phyloP scores from a whole-genome alignment of 2,888 invertebrate genomes.

The Acanthosepion esculentum region DNA sequence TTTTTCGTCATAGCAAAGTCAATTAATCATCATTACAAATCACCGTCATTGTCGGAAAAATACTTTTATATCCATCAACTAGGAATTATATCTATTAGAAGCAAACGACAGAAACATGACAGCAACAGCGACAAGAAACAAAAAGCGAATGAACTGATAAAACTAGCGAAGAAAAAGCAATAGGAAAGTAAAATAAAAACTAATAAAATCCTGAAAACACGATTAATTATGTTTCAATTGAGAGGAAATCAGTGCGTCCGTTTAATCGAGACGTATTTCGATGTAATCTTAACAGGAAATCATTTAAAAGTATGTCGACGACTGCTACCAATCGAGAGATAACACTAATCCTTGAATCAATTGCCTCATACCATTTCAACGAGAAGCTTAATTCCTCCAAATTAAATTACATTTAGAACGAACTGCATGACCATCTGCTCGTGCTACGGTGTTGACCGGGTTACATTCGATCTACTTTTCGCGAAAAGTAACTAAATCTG shows the following conservation, averaged over 20 bases:
- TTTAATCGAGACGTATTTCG: neutral
- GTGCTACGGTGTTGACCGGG: neutral
- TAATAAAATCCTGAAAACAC: neutral
- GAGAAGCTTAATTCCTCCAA: neutral
- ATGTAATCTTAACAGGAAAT: neutral
- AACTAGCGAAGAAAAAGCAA: neutral
- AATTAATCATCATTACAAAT: neutral
- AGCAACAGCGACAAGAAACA: neutral
- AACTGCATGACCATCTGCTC: neutral
- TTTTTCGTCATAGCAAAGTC: neutral
- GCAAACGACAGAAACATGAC: neutral
- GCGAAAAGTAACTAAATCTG: too few relatives aligned
- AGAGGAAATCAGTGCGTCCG: neutral
- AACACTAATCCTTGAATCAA: neutral
- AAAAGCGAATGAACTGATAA: neutral
- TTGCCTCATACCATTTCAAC: neutral
- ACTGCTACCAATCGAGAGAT: neutral
- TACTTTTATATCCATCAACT: neutral
- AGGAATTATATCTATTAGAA: neutral
- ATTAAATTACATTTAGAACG: neutral
- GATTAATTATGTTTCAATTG: conserved; percentile 22
- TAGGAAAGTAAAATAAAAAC: neutral
- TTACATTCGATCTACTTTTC: too few relatives aligned
- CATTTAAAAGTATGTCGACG: neutral
- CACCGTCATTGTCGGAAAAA: neutral